phyloP scores from a whole-genome alignment of 1,140 invertebrate species.

The Lepidostoma basale region DNA sequence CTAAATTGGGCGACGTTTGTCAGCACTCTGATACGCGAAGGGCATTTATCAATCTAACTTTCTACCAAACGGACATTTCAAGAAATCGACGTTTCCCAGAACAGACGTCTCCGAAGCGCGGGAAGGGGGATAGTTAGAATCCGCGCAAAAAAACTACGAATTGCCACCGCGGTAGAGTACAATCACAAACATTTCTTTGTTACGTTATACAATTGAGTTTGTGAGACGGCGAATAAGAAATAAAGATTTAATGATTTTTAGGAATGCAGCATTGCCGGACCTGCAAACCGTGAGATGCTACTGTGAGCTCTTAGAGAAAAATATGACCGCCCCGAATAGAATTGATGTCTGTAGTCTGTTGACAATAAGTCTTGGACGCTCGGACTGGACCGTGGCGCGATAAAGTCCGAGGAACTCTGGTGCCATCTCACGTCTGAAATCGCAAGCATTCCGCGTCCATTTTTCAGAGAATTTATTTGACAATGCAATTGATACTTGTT shows the following conservation, averaged over 20 bases:
- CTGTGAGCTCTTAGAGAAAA: slow-evolving; percentile 17
- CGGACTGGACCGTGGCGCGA: slow-evolving; percentile 26
- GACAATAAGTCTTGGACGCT: slow-evolving; percentile 40
- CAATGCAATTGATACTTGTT: slow-evolving; percentile 30
- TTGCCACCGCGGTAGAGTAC: too few species aligned
- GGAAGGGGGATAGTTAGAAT: too few species aligned
- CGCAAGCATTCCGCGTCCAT: background rate
- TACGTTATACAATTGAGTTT: too few species aligned
- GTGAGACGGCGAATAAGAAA: too few species aligned
- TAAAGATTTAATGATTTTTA: too few species aligned
- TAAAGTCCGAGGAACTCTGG: slow-evolving; percentile 23
- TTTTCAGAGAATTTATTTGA: slow-evolving; percentile 30
- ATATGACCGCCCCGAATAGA: slow-evolving; percentile 40
- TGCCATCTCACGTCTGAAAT: slow-evolving; percentile 21
- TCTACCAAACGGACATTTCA: slow-evolving; percentile 7
- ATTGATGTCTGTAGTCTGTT: slow-evolving; percentile 45
- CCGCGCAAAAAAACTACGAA: too few species aligned
- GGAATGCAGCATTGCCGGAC: too few species aligned
- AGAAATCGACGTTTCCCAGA: slow-evolving; percentile 6
- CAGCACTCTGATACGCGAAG: background rate
- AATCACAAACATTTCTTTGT: too few species aligned
- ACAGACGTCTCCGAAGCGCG: background rate
- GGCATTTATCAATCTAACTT: slow-evolving; percentile 19
- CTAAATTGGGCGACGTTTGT: background rate
- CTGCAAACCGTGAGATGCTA: too few species aligned